phyloP scores from a whole-genome alignment of 2,113 vertebrate genomes.

The Ardeotis arabs region DNA sequence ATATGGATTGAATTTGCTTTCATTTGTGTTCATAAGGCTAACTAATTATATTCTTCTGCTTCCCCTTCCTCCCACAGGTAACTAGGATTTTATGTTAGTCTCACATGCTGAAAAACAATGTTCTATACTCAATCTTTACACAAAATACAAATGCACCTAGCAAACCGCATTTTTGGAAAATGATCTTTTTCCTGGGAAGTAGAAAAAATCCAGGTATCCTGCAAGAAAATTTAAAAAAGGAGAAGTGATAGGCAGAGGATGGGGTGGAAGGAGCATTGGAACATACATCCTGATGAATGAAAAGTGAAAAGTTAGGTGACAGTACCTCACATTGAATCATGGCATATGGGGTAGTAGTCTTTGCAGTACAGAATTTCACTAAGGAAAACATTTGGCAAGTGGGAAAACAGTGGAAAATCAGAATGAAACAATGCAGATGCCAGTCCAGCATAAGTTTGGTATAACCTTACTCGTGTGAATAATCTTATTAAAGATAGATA shows the following conservation, averaged over 20 bases:
- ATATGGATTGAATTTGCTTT: not conserved
- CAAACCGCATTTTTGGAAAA: not conserved
- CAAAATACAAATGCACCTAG: not conserved
- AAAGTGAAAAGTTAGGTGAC: not conserved
- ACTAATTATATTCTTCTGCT: not conserved
- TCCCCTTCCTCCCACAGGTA: not conserved
- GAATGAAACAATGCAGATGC: not conserved
- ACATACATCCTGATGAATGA: not conserved
- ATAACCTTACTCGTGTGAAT: not conserved
- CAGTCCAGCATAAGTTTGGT: not conserved
- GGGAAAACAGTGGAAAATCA: not conserved
- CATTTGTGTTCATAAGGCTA: not conserved
- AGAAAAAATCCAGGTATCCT: not conserved
- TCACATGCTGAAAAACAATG: not conserved
- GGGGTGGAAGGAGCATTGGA: not conserved
- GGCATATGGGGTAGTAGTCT: not conserved
- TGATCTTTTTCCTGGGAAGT: not conserved
- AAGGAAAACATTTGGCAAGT: not conserved
- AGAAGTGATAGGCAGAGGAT: not conserved
- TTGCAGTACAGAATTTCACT: not conserved
- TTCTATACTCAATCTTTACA: not conserved
- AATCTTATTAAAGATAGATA: not conserved
- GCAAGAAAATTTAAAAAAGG: not conserved
- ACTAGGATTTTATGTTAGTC: not conserved
- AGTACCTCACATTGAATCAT: not conserved